Conservation (phyloP, 2,888 invertebrate genomes). For the Formica aserva region DNA sequence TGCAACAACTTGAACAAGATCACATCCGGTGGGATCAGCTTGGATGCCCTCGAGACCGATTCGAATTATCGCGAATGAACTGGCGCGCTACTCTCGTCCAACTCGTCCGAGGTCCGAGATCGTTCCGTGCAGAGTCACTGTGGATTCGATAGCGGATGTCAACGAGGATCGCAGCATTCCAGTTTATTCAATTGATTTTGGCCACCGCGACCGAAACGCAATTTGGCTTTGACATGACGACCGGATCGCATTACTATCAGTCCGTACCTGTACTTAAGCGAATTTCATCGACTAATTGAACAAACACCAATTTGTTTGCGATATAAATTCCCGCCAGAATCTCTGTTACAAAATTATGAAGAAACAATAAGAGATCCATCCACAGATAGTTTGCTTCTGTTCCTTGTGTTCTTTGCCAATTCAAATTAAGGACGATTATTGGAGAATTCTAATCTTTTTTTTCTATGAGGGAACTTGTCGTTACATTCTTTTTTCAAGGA, state of each 20-base stretch:
- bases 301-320: not conserved
- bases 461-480: not conserved
- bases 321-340: not conserved
- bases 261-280: conserved; percentile 32
- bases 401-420: not conserved
- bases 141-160: conserved; percentile 30
- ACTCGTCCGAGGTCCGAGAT: conserved; percentile 35
- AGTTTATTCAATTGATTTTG: conserved; percentile 17
- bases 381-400: not conserved
- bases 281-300: conserved; percentile 5
- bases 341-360: conserved; percentile 13
- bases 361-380: conserved; percentile 2
- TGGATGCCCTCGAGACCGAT: conserved; percentile 64
- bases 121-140: conserved; percentile 11
- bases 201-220: conserved; percentile 20
- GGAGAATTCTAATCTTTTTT: not conserved
- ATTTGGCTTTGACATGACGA: conserved; percentile 43
- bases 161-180: conserved; percentile 27
- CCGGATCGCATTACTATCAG: conserved; percentile 55
- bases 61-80: conserved; percentile 68
- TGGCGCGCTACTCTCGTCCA: not conserved
- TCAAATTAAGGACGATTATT: not conserved
- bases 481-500: not conserved
- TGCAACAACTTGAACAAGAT: conserved; percentile 72
- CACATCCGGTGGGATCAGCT: conserved; percentile 63